Percentiles rank a stretch among this genome's conserved stretches.
phyloP scores from a whole-genome alignment of 2,113 vertebrate species.

The Campylomormyrus numenius region DNA sequence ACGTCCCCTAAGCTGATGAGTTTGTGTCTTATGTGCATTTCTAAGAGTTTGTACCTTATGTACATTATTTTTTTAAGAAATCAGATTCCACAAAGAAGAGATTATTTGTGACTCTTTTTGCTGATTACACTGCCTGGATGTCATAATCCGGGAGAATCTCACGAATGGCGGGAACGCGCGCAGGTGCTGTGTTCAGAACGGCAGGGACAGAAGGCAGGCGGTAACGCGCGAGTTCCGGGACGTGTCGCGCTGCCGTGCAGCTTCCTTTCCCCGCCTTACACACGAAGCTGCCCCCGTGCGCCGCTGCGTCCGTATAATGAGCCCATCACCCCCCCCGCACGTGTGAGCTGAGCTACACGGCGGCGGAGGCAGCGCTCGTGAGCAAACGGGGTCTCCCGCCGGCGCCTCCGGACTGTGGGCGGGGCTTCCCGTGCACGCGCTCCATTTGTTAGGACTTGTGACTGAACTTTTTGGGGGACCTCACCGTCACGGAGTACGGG shows the following conservation, averaged over 20 bases:
- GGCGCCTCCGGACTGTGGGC: slow-evolving; percentile 26
- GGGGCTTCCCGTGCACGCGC: slow-evolving; percentile 42
- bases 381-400: background rate
- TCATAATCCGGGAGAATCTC: slow-evolving; percentile 30
- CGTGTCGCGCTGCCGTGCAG: slow-evolving; percentile 62
- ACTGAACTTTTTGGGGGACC: background rate
- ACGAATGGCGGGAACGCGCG: slow-evolving; percentile 51
- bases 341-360: background rate
- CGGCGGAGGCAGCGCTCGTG: background rate
- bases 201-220: slow-evolving; percentile 59
- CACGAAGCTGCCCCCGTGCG: background rate
- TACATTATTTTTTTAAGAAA: background rate
- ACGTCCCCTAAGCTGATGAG: background rate
- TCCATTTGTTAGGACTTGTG: too few relatives aligned
- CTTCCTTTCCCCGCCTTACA: slow-evolving; percentile 30
- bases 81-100: background rate
- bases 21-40: background rate
- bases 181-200: slow-evolving; percentile 61
- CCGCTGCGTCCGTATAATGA: background rate
- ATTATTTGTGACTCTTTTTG: background rate
- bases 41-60: background rate
- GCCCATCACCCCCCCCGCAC: background rate
- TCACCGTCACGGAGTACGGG: background rate
- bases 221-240: slow-evolving; percentile 52
- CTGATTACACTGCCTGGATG: background rate